phyloP scores from a whole-genome alignment of 2,888 invertebrate species.

The Ornithoptera alexandrae region DNA sequence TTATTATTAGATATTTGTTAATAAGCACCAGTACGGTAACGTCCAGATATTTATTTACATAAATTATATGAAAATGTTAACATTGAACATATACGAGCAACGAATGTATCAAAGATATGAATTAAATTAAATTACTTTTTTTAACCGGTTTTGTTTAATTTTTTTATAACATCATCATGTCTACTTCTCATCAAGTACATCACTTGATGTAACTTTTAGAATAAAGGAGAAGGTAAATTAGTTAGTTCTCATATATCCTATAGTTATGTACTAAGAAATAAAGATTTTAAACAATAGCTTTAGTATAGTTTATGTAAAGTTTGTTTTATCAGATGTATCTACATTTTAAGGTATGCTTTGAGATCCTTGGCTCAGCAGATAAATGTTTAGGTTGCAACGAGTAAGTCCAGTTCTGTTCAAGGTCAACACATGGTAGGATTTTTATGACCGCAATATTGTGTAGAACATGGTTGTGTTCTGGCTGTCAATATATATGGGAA shows the following conservation, averaged over 20 bases:
- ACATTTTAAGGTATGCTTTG: too few relatives aligned
- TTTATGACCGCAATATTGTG: too few relatives aligned
- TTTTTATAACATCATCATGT: not conserved
- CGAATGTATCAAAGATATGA: conserved; percentile 38
- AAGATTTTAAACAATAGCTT: not conserved
- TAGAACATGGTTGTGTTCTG: too few relatives aligned
- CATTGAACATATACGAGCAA: conserved; percentile 29
- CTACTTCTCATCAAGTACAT: too few relatives aligned
- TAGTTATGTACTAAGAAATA: not conserved
- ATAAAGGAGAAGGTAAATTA: not conserved
- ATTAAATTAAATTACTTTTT: conserved; percentile 5
- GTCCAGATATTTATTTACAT: conserved; percentile 26
- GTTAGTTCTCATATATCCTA: not conserved
- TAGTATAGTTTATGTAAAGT: not conserved
- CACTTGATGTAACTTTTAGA: too few relatives aligned
- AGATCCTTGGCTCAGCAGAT: too few relatives aligned
- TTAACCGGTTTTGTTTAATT: not conserved
- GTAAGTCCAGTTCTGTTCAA: too few relatives aligned
- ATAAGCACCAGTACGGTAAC: conserved; percentile 35
- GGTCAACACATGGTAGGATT: too few relatives aligned
- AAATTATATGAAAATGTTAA: conserved; percentile 30
- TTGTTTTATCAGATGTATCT: not conserved
- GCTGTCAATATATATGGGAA: too few relatives aligned
- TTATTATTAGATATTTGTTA: conserved; percentile 57
- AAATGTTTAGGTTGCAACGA: too few relatives aligned